Evolutionary conservation across 2,113 vertebrate genomes (phyloP), one percentile per base, ranked within the genome.

Genomic region (Eudyptes chrysolophus): DNA sequence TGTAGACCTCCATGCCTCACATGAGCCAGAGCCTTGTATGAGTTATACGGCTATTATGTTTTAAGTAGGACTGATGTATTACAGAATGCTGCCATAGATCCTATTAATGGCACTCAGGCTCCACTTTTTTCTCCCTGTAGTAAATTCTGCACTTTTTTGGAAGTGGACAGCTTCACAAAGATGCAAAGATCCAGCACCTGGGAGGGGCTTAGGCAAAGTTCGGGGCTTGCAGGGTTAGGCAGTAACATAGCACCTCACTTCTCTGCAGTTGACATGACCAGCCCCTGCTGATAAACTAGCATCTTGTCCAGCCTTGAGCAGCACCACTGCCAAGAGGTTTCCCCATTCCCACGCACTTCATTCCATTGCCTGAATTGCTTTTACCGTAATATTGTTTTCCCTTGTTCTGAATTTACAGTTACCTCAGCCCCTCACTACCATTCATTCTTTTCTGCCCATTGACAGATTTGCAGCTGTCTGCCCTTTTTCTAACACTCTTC

Each of bases 11-110:
- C 70, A 85, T 94, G 96, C 81, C 90, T 96, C 92, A 94, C 94
- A 95, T 70, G 93, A 96, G 83, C 85, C 81, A 87, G 89, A 84
- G 76, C 55, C 96, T 79, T 87, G 92, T 88, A 91, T 98, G 97
- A 98, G 94, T 98, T 98, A 98, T 98, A 95, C 1, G 22, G 96
- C 98, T 97, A 97, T 98, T 98, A 97, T 94, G 94, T 95, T 98
- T 96, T 98, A 98, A 98, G 96, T 94, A 95, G 97, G 94, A 93
- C 96, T 97, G 98, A 98, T 97, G 95, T 95, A 98, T 98, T 95
- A 91, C 94, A 76, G 87, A 94, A 92, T 54, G 81, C 84, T 77
- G 89, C 94, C 70, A 96, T 97, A 98, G 87, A 98, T 98, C 95
- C 96, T 95, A 29, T 60, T 91, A 95, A 94, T 95, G 92, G 97